Conservation (phyloP, 2,888 invertebrate genomes). For the Ophonus ardosiacus region DNA sequence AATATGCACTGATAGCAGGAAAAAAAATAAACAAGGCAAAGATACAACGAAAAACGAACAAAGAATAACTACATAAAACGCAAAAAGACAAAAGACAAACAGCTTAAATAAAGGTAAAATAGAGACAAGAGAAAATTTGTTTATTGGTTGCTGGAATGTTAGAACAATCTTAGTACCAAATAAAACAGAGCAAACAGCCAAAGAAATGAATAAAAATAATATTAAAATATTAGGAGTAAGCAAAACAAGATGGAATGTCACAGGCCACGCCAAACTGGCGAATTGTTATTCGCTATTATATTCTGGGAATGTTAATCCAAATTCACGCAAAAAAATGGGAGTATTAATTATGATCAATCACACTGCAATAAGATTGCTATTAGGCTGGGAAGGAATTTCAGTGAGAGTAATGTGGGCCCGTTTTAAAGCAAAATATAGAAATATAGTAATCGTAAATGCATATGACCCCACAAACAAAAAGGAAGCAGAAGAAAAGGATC, state of each 20-base stretch:
- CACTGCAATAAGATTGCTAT: background rate
- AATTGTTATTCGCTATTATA: background rate
- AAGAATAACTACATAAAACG: background rate
- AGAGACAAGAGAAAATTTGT: background rate
- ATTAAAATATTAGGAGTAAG: conserved; percentile 13
- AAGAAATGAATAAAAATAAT: conserved; percentile 26
- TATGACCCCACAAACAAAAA: conserved; percentile 12
- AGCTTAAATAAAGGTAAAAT: background rate
- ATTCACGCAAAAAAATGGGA: background rate
- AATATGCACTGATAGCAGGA: background rate
- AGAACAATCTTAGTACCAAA: too few relatives aligned
- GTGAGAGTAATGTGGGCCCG: conserved; percentile 24
- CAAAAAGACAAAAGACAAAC: background rate
- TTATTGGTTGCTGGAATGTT: background rate
- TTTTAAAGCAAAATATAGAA: background rate
- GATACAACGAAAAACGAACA: background rate
- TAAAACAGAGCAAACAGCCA: background rate
- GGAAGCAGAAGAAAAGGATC: conserved; percentile 13
- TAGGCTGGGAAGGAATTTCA: conserved; percentile 10
- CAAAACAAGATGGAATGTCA: background rate
- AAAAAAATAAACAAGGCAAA: background rate
- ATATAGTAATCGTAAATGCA: background rate
- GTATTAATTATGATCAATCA: conserved; percentile 9
- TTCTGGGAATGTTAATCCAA: background rate
- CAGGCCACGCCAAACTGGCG: background rate